Percentiles rank a stretch among this genome's conserved stretches.
phyloP scores from a whole-genome alignment of 1,140 invertebrate genomes.

The Caenorhabditis remanei region DNA sequence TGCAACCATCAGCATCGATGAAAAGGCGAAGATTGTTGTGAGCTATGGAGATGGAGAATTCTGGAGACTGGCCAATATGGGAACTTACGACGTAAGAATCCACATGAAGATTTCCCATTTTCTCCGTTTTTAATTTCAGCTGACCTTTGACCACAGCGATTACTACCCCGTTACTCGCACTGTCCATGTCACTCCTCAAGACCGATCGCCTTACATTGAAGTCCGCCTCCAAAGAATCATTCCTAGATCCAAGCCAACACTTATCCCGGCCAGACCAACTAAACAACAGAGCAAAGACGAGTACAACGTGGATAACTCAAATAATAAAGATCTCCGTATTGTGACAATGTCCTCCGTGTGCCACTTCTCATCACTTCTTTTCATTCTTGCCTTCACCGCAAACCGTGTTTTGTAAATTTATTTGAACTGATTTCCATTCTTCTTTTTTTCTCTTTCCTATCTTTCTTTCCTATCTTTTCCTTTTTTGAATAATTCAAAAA shows the following conservation, averaged over 20 bases:
- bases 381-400: constrained; percentile 9
- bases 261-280: not conserved
- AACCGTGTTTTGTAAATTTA: not conserved
- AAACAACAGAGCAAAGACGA: not conserved
- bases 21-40: constrained; percentile 84
- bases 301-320: constrained; percentile 14
- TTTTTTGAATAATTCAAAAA: not conserved
- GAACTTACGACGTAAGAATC: constrained; percentile 86
- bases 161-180: constrained; percentile 65
- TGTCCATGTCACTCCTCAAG: constrained; percentile 62
- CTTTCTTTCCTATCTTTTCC: not conserved
- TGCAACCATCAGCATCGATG: constrained; percentile 82
- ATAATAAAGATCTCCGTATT: constrained; percentile 45
- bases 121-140: constrained; percentile 57
- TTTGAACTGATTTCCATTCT: not conserved
- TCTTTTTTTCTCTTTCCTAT: not conserved
- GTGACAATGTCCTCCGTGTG: constrained; percentile 6
- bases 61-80: constrained; percentile 90
- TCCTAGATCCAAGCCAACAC: not conserved
- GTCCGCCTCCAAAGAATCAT: constrained; percentile 59
- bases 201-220: constrained; percentile 65
- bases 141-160: constrained; percentile 69
- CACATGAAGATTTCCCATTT: not conserved
- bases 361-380: not conserved
- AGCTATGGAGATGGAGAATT: constrained; percentile 87